These are phyloP conservation scores for Hypomecis atomaria DNA, from an alignment of 2,888 invertebrate species.

Conservation along the genomic window DNA sequence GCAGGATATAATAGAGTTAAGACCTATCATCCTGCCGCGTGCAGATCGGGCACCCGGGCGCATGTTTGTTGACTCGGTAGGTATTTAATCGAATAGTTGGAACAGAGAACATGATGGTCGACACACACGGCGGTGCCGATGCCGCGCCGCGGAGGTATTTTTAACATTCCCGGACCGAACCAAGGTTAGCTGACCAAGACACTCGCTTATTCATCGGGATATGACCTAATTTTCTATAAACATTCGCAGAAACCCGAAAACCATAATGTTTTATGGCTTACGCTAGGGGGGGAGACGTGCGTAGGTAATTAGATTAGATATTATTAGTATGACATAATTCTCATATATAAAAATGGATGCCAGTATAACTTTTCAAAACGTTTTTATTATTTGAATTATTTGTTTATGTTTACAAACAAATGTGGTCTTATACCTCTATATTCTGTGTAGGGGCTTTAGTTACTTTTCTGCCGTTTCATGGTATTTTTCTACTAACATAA, in stretches of 20 bases:
- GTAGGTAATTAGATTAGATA: background rate
- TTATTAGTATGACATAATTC: background rate
- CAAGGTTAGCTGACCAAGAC: constrained; percentile 82
- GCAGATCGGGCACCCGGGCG: constrained; percentile 14
- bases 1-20: constrained; percentile 43
- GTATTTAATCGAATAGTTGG: constrained; percentile 63
- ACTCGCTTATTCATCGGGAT: constrained; percentile 80
- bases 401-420: background rate
- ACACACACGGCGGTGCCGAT: constrained; percentile 57
- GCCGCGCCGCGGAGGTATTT: constrained; percentile 77
- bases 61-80: constrained; percentile 38
- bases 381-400: background rate
- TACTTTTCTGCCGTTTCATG: too few relatives aligned
- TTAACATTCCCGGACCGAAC: constrained; percentile 84
- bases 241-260: constrained; percentile 58
- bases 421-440: too few relatives aligned
- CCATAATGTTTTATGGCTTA: constrained; percentile 29
- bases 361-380: background rate
- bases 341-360: background rate
- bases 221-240: constrained; percentile 80
- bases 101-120: constrained; percentile 53
- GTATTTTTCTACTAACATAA: too few relatives aligned
- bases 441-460: too few relatives aligned
- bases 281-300: constrained; percentile 4
- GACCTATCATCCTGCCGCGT: constrained; percentile 44